Percentiles rank a stretch among this genome's conserved stretches.
Evolutionary conservation across 2,113 vertebrate genomes (phyloP).

Genomic region (Hystrix brachyura): DNA sequence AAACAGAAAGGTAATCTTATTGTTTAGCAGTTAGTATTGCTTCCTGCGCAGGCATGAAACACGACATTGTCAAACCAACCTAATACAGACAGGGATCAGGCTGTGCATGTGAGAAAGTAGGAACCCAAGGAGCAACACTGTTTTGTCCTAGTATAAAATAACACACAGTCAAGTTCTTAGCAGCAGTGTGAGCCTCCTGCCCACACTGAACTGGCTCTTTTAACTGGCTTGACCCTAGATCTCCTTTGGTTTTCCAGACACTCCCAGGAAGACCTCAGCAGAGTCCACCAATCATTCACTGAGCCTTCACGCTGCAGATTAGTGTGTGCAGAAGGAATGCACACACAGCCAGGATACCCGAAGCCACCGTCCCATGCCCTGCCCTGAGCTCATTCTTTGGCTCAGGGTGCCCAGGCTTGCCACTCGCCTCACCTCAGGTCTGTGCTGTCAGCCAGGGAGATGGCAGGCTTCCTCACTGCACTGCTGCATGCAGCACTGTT

Average conservation of each 20-base stretch:
- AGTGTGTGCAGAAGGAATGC: neutral
- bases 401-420: neutral
- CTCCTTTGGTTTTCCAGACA: neutral
- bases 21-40: neutral
- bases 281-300: neutral
- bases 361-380: fast-evolving
- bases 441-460: slow-evolving; percentile 98
- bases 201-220: neutral
- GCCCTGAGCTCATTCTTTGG: neutral
- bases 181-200: neutral
- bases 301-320: neutral
- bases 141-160: neutral
- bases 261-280: neutral
- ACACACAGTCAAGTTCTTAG: neutral
- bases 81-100: neutral
- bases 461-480: slow-evolving; percentile 97
- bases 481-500: slow-evolving; percentile 98
- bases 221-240: neutral
- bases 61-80: neutral
- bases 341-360: neutral
- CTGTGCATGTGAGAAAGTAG: neutral
- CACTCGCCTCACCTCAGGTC: slow-evolving; percentile 91
- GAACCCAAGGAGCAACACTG: neutral
- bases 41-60: neutral
- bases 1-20: neutral